phyloP scores from a whole-genome alignment of 2,113 vertebrate species.

The Megaceryle torquata region DNA sequence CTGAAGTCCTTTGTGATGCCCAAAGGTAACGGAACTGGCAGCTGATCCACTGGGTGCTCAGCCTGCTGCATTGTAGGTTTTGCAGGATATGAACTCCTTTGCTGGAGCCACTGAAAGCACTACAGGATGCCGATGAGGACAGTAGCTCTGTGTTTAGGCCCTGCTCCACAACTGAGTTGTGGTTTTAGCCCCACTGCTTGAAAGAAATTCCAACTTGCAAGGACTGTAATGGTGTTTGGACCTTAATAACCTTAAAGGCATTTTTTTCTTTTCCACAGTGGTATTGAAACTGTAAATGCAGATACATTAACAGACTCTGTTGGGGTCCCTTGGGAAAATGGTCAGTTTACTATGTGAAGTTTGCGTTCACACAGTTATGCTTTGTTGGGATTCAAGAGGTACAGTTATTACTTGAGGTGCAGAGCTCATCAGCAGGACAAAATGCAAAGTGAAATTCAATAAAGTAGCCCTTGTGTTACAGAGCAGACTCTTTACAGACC shows the following conservation, averaged over 20 bases:
- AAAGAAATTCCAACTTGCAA: not conserved
- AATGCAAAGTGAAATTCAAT: not conserved
- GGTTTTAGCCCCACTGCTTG: not conserved
- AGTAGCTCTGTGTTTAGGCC: not conserved
- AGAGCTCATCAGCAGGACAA: not conserved
- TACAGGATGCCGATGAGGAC: not conserved
- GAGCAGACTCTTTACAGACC: not conserved
- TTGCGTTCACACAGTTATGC: not conserved
- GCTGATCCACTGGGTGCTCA: not conserved
- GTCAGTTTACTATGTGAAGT: not conserved
- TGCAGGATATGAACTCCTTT: not conserved
- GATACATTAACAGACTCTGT: not conserved
- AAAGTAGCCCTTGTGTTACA: not conserved
- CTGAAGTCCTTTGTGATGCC: not conserved
- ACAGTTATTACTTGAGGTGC: not conserved
- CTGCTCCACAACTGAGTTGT: not conserved
- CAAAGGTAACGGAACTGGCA: not conserved
- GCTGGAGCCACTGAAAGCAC: accelerated
- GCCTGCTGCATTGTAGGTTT: not conserved
- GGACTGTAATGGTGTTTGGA: not conserved
- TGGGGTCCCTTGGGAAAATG: not conserved
- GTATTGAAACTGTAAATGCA: not conserved
- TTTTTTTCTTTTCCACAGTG: not conserved
- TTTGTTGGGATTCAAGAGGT: not conserved
- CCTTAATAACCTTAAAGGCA: not conserved